A percentile compares a stretch with the other conserved stretches of the same genome.
Evolutionary conservation across 2,113 vertebrate genomes (phyloP).

Genomic region (Dendrocopos noguchii): DNA sequence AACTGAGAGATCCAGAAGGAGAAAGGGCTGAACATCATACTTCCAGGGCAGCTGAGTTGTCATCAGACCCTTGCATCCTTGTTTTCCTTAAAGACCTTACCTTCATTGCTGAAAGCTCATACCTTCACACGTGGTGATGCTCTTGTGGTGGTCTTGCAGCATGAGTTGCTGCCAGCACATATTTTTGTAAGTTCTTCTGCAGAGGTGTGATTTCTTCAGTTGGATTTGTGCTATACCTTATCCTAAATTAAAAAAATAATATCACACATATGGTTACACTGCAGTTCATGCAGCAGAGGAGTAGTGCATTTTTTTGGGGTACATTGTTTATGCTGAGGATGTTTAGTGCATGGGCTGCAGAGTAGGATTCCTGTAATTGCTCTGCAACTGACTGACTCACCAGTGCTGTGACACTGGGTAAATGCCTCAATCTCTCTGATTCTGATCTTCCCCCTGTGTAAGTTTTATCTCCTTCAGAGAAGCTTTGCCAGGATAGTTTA

Average conservation of each 20-base stretch:
- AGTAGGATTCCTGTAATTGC: neutral
- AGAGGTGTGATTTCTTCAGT: conserved; percentile 17
- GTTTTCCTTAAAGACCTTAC: neutral
- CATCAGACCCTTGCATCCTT: neutral
- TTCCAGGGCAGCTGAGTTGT: neutral
- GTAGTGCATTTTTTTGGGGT: neutral
- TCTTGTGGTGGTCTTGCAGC: neutral
- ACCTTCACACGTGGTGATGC: neutral
- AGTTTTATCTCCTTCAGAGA: conserved; percentile 29
- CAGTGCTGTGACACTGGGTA: conserved; percentile 3
- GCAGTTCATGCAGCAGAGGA: neutral
- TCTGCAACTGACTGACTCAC: neutral
- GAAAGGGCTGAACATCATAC: neutral
- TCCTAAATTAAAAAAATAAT: conserved; percentile 7
- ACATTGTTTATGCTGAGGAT: neutral
- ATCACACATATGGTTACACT: neutral
- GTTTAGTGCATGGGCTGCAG: neutral
- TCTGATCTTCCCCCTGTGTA: neutral
- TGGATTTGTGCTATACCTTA: neutral
- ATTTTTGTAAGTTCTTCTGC: conserved; percentile 8
- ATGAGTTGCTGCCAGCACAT: neutral
- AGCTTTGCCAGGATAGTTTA: conserved; percentile 13
- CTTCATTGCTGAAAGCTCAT: neutral
- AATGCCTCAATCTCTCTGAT: neutral
- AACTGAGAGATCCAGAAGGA: no score